phyloP scores from a whole-genome alignment of 2,888 invertebrate species.

The Ctena decussata region DNA sequence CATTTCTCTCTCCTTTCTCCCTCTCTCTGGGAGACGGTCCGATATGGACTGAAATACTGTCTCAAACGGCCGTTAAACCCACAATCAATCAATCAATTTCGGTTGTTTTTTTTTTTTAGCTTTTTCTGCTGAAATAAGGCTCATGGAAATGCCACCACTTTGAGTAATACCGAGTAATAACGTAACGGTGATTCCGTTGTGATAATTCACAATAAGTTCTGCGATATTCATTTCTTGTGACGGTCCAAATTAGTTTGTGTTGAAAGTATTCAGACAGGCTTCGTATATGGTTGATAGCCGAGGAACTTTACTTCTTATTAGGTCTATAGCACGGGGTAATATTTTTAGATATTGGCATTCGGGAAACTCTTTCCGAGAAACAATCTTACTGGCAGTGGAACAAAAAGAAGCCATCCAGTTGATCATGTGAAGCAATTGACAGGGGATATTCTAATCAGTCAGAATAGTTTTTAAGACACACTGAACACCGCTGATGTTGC shows the following conservation, averaged over 20 bases:
- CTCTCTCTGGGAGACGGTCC: too few relatives aligned
- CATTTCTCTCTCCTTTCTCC: too few relatives aligned
- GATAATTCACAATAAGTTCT: conserved; percentile 17
- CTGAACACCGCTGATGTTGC: not conserved
- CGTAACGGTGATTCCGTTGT: not conserved
- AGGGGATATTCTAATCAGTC: not conserved
- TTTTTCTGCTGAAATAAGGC: conserved; percentile 25
- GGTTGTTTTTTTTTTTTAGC: conserved; percentile 8
- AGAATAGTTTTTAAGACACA: not conserved
- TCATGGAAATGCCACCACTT: not conserved
- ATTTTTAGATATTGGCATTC: not conserved
- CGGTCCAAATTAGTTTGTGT: conserved; percentile 13
- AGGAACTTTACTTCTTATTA: not conserved
- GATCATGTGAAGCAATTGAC: not conserved
- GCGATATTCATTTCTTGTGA: conserved; percentile 12
- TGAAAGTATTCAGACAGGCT: too few relatives aligned
- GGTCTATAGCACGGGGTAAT: not conserved
- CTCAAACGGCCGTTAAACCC: too few relatives aligned
- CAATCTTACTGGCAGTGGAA: too few relatives aligned
- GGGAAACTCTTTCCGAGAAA: not conserved
- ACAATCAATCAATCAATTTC: too few relatives aligned
- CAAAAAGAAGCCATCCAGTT: conserved; percentile 1
- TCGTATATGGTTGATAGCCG: not conserved
- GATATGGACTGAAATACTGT: too few relatives aligned
- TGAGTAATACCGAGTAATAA: not conserved